Base-by-base conservation (phyloP, 64 coral and sea anemone species). In the Pocillopora verrucosa region DNA sequence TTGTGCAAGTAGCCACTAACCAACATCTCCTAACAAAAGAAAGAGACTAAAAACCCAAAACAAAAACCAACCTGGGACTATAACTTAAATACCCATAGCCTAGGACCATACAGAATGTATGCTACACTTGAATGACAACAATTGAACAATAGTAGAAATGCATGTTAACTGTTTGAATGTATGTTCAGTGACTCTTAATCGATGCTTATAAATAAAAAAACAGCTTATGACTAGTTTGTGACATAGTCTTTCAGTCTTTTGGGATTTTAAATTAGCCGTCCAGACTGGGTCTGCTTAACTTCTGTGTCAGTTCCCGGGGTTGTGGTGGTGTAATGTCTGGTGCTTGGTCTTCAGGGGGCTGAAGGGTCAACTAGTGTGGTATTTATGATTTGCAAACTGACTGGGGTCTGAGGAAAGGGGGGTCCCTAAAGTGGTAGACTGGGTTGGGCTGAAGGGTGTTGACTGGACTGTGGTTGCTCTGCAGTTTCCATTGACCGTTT, bases 201-300 rank as follows among this genome's bases (percentile, higher is more conserved):
- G 1, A 77, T 56, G 36, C 75, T 77, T 1, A 17, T 14, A 77
- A 77, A 56, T 17, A 77, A 56, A 77, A 36, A 9, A 57, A 59
- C 30, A 56, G 9, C 38, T 51, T 34, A 56, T 51, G 75, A 36
- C 36, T 80, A 60, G 57, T 80, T n/a, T 59, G 58, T 61, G 78
- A 80, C 78, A 35, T 34, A 80, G 58, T 80, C 78, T 35, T 61
- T 61, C n/a, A 80, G 78, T 80, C 58, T 80, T 80, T 61, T 59
- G 13, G 58, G 78, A 22, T 56, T 22, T 80, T 78, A 58, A 20
- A 78, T 58, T 58, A 78, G 3, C 36, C 45, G 17, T 41, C 56
- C 4, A 1, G 51, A 78, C 25, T 11, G 20, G 13, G 76, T 78
- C 76, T 59, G 76, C 51, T 78, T 59, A 9, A 78, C 19, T 59